Base-by-base conservation (phyloP, 2,888 invertebrate genomes). In the Bursaphelenchus okinawaensis region DNA sequence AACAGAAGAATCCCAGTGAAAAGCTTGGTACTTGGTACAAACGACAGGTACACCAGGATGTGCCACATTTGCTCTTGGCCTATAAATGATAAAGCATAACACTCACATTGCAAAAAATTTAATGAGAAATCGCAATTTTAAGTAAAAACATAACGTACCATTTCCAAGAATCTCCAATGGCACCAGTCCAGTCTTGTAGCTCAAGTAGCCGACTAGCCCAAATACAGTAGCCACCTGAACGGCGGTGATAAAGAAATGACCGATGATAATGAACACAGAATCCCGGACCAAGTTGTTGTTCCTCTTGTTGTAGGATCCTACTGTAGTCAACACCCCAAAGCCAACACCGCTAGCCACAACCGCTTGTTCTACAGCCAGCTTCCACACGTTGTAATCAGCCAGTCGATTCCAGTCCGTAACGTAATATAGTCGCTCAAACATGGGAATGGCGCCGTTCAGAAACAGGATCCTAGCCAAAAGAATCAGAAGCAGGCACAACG, bases 321-420 rank as follows among this genome's bases (percentile, higher is more conserved):
- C 75, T 6, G 82, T 81, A 63, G 82, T 83, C 66, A 78, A 81
- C 4, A 78, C 78, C 4, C 82, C 82, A 63, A 79, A 81, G 19
- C 82, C 83, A 40, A 81, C 70, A 7, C 82, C 82, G 24, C 74
- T 74, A 12, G 82, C 81, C 7, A 79, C 71, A 62, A 82, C 71
- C 2, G 75, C 75, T 55, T 82, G 80, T 55, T 77, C 78, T 9
- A 77, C 69, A 7, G 82, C 82, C 12, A 72, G 52, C 62, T 74
- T 70, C 82, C 82, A 82, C 3, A 79, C 71, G 72, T 76, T 56
- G 60, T 59, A 29, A 27, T 59, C 60, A 20, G 60, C 50, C 7
- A 82, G 69, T 16, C 65, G 55, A 3, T 79, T 62, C 82, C 82
- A 82, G 66, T 82, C 76, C 23, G 77, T 78, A 7, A 72, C 65